phyloP scores from a whole-genome alignment of 1,140 invertebrate species.

The Drosophila teissieri region DNA sequence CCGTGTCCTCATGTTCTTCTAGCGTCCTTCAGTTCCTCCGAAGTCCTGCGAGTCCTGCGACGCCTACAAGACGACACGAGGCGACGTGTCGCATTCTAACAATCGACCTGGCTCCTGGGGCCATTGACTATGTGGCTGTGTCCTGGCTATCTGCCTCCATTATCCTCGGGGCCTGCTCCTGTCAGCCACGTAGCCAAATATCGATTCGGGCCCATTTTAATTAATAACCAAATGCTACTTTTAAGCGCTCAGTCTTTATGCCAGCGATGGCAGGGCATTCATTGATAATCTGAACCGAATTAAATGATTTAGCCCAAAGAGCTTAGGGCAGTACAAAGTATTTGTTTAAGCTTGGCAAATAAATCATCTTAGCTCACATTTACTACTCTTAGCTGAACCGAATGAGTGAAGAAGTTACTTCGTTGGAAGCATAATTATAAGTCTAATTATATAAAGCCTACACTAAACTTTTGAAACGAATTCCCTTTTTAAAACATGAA shows the following conservation, averaged over 20 bases:
- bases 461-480: not conserved
- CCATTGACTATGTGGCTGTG: slow-evolving; percentile 15
- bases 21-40: not conserved
- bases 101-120: slow-evolving; percentile 48
- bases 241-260: not conserved
- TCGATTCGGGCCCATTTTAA: slow-evolving; percentile 73
- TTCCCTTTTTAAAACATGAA: not conserved
- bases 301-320: not conserved
- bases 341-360: too few species aligned
- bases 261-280: not conserved
- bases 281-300: not conserved
- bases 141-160: slow-evolving; percentile 1
- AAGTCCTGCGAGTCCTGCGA: slow-evolving; percentile 16
- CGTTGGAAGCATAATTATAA: too few species aligned
- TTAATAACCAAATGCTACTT: slow-evolving; percentile 69
- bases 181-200: slow-evolving; percentile 57
- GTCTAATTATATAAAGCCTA: too few species aligned
- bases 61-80: slow-evolving; percentile 56
- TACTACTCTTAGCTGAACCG: too few species aligned
- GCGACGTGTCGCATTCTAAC: slow-evolving; percentile 65
- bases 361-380: too few species aligned
- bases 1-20: slow-evolving; percentile 38
- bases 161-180: slow-evolving; percentile 12
- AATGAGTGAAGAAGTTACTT: too few species aligned
- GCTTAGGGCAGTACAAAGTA: too few species aligned